These are phyloP conservation scores for Monoplex corrugatus DNA, from an alignment of 2,888 invertebrate genomes.

Conservation along the genomic window DNA sequence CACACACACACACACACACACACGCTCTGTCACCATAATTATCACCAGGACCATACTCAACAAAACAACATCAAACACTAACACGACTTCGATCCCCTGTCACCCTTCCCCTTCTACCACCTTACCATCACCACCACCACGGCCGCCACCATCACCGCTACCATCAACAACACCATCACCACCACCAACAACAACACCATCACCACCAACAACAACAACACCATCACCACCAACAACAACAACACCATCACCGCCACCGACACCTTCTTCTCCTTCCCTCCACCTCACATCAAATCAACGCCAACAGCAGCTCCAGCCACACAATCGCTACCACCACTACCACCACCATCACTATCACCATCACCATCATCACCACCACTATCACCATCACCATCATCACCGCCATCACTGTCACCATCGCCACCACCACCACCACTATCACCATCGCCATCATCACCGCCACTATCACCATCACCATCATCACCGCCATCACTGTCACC, in stretches of 20 bases:
- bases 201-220: not conserved
- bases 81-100: not conserved
- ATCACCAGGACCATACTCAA: not conserved
- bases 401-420: too few relatives aligned
- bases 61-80: too few relatives aligned
- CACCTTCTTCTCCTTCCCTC: too few relatives aligned
- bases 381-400: too few relatives aligned
- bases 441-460: not conserved
- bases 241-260: not conserved
- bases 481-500: not conserved
- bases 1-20: slow-evolving; percentile 15
- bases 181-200: not conserved
- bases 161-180: too few relatives aligned
- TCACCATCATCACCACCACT: slow-evolving; percentile 25
- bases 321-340: not conserved
- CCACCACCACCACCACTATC: not conserved
- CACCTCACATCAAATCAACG: too few relatives aligned
- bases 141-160: too few relatives aligned
- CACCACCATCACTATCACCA: slow-evolving; percentile 7
- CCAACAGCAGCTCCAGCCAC: not conserved
- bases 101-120: too few relatives aligned
- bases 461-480: slow-evolving; percentile 31
- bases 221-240: not conserved
- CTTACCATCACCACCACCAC: not conserved
- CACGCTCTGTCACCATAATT: not conserved